Conservation (phyloP, 2,888 invertebrate genomes). For the Empis stercorea region DNA sequence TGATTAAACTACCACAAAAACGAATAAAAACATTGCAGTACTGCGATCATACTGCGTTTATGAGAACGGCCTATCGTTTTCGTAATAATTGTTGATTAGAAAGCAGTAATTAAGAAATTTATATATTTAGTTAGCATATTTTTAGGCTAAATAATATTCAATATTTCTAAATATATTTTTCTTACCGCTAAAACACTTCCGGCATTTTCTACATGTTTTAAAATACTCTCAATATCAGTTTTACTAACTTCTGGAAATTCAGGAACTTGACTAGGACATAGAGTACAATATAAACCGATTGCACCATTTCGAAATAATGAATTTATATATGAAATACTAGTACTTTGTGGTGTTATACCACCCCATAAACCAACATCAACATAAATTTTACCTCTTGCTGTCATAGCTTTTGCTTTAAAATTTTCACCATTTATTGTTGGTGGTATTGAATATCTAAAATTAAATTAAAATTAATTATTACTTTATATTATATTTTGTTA, state of each 20-base stretch:
- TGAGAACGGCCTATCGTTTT: too few species aligned
- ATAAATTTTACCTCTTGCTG: slow-evolving; percentile 45
- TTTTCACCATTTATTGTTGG: slow-evolving; percentile 52
- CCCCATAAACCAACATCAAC: slow-evolving; percentile 69
- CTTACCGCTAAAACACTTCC: slow-evolving; percentile 51
- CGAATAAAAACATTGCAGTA: too few species aligned
- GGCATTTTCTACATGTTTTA: slow-evolving; percentile 43
- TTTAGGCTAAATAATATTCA: neutral
- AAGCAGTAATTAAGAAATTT: too few species aligned
- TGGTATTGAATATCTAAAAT: slow-evolving; percentile 52
- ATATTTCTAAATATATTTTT: slow-evolving; percentile 9
- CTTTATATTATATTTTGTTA: neutral
- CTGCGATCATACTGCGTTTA: too few species aligned
- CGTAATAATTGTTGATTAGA: too few species aligned
- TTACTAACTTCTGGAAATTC: slow-evolving; percentile 51
- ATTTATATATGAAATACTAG: slow-evolving; percentile 37
- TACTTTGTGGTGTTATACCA: slow-evolving; percentile 57
- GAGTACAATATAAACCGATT: slow-evolving; percentile 61
- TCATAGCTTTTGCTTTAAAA: slow-evolving; percentile 45
- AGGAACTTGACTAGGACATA: slow-evolving; percentile 53
- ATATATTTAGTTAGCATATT: too few species aligned
- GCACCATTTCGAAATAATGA: slow-evolving; percentile 50
- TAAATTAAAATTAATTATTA: neutral
- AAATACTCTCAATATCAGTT: neutral
- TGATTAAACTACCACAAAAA: too few species aligned